Percentiles rank a stretch among this genome's conserved stretches.
phyloP scores from a whole-genome alignment of 2,888 invertebrate genomes.

The Ophioninae sp. region DNA sequence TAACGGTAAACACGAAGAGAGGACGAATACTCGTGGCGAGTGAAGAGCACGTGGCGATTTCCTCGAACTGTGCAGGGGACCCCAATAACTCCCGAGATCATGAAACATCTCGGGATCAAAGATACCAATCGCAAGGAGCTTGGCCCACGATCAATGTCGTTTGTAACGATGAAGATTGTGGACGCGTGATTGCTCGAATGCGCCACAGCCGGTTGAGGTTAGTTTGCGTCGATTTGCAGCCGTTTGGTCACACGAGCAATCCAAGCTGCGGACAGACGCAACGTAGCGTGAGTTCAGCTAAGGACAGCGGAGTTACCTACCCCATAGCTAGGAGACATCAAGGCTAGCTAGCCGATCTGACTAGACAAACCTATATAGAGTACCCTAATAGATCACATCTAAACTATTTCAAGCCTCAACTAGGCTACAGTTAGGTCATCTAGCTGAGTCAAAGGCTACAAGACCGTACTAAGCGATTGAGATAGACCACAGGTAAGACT shows the following conservation, averaged over 20 bases:
- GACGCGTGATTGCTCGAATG: background rate
- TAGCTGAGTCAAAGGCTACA: no score
- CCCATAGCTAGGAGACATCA: no score
- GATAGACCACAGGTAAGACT: no score
- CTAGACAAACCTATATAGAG: no score
- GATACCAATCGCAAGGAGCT: constrained; percentile 17
- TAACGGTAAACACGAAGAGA: constrained; percentile 60
- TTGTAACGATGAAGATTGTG: background rate
- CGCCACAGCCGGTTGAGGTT: background rate
- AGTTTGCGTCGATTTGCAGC: background rate
- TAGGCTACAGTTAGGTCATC: no score
- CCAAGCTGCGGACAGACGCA: background rate
- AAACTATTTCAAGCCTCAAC: no score
- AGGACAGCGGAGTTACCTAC: no score
- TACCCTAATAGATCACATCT: no score
- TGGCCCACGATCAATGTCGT: background rate
- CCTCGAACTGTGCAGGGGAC: background rate
- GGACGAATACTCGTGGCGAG: background rate
- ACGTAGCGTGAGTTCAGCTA: no score
- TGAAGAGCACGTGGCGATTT: constrained; percentile 12
- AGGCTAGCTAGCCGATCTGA: no score
- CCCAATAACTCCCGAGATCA: background rate
- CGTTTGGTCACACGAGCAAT: background rate
- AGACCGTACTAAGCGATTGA: no score
- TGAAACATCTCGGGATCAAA: background rate